Evolutionary conservation across 2,888 invertebrate species (phyloP), one percentile per base, ranked within the genome.

Genomic region (Drosophila sordidula): DNA sequence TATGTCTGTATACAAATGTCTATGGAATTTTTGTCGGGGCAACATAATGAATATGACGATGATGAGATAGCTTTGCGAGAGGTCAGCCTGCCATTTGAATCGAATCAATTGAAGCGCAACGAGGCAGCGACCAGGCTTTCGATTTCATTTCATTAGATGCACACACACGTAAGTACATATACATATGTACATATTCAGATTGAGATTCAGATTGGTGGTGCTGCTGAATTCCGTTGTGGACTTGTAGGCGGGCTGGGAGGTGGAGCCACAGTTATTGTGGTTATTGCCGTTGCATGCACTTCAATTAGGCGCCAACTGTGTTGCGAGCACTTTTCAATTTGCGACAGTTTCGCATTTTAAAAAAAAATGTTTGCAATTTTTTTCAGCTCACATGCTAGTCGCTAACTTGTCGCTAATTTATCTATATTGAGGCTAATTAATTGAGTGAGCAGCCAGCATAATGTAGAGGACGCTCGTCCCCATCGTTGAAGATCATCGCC

Each of bases 361-460:
- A n/a, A n/a, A n/a, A n/a, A n/a, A 51, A 46, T 44, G 4, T 55
- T 62, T 61, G 64, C 64, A 61, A 49, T 65, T 61, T 54, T 25
- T 41, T 32, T 58, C 16, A 38, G 50, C 65, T 55, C 66, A 49
- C 51, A 61, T 64, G 67, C 55, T 65, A 58, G 52, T 47, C 29
- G 81, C 71, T 87, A 71, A 75, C 70, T 77, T 70, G 77, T 70
- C 68, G 70, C 82, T 76, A 80, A 87, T 80, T 80, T 73, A 69
- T 63, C 75, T 86, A 75, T 69, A 87, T 89, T 87, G 89, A 76
- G 79, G 71, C 73, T 82, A 79, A 79, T 82, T 81, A 83, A 81
- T 74, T 80, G 75, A 77, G 67, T 72, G 65, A 71, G 32, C 39
- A 69, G 57, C 56, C 41, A 69, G 51, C 71, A 72, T 61, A 44